Base-by-base conservation (phyloP, 2,888 invertebrate species). In the Athrips mouffetella region DNA sequence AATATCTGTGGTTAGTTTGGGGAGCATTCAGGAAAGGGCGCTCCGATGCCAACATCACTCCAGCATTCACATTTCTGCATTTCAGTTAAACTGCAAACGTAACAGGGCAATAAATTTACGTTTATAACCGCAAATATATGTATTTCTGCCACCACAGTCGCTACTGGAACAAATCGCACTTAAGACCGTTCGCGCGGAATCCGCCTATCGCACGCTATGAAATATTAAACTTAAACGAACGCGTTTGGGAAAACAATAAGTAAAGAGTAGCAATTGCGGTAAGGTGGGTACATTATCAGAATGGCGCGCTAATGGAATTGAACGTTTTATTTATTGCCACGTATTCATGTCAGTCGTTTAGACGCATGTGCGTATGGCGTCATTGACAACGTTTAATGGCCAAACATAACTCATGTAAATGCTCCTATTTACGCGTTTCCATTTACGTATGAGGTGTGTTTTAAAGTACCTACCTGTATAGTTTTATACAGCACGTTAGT, bases 41-140 rank as follows among this genome's bases (percentile, higher is more conserved):
- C n/a, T n/a, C 70, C 68, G 72, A 70, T 60, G 76, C 74, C 80
- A 79, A 80, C 78, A 77, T 77, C 71, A 62, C 67, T 57, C 66
- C 59, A 61, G 62, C 67, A 59, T 75, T 73, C 79, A 76, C 76
- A 81, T 81, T 78, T 80, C 77, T 77, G 74, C 82, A 76, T 81
- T 80, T 84, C 79, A 79, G 78, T 81, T 78, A 80, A 82, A 84
- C 83, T 82, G 85, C 78, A 81, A 80, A 86, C 80, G 76, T 83
- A 85, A 84, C 80, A 58, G 78, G 67, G 71, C 70, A 78, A 85
- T 87, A 87, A 85, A 86, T 86, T 85, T 73, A 82, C 76, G 77
- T 87, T 87, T 87, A 86, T 86, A 80, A 76, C 85, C 76, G 60
- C 73, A 79, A 84, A 80, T 81, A 75, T 77, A 80, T 69, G 76